Percentiles rank a stretch among this genome's conserved stretches.
These are phyloP conservation scores for Tragelaphus imberbis DNA, from an alignment of 2,113 vertebrate species.

Conservation along the genomic window DNA sequence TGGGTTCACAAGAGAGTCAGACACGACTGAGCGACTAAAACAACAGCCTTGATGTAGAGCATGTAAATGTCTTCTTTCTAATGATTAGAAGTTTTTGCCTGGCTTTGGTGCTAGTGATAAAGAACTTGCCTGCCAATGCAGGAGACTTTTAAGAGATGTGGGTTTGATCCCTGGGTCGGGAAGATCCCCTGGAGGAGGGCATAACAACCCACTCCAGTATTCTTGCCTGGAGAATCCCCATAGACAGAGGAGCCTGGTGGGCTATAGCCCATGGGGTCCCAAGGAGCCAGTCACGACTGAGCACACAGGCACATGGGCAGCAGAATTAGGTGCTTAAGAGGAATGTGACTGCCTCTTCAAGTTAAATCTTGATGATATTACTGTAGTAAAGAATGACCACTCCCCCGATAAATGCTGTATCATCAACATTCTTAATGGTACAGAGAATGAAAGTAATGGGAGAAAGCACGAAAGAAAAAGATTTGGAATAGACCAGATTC, in stretches of 20 bases:
- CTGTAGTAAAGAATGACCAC: not conserved
- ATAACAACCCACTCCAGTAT: not conserved
- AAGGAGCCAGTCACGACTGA: not conserved
- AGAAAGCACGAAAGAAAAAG: not conserved
- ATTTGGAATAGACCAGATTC: not conserved
- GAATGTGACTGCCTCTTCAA: not conserved
- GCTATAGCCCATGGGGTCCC: not conserved
- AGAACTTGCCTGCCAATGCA: not conserved
- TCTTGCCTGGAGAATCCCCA: not conserved
- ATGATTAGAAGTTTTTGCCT: not conserved
- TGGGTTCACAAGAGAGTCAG: not conserved
- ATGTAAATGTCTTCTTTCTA: not conserved
- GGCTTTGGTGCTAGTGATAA: not conserved
- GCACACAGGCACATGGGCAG: not conserved
- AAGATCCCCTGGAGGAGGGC: not conserved
- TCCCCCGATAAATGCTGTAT: not conserved
- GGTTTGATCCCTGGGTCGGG: not conserved
- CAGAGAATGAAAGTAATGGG: not conserved
- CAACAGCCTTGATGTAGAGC: not conserved
- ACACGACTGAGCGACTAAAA: not conserved
- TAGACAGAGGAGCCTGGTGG: not conserved
- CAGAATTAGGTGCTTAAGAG: not conserved
- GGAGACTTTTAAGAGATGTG: not conserved
- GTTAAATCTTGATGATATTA: not conserved
- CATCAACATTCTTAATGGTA: not conserved